Base-by-base conservation (phyloP, 1,140 invertebrate species). In the Drosophila paulistorum region DNA sequence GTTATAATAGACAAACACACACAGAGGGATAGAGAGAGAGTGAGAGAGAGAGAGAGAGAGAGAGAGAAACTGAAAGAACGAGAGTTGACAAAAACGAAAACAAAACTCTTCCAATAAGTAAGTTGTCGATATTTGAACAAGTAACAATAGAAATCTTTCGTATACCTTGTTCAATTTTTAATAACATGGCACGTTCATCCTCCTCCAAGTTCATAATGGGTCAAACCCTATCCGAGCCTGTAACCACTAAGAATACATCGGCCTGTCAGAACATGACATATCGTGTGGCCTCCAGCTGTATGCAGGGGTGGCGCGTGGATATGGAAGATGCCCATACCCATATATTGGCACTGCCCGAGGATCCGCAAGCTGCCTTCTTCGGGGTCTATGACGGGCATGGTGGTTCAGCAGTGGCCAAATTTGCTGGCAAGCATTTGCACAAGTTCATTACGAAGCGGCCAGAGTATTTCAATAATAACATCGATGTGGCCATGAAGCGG, bases 281-380 rank as follows among this genome's bases (percentile, higher is more conserved):
- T 45, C 57, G 85, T 96, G 99, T 99, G 13, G 98, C 97, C 5
- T 97, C 97, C 2, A 98, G 97, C 3, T 98, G 96, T 91, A 99
- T 99, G 98, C 99, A 99, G 93, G 98, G 99, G 93, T 99, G 98
- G 98, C 93, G 98, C 68, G 95, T 98, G 14, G 97, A 97, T 91
- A 99, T 99, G 98, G 99, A 99, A 94, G 99, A 99, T 93, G 97
- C 97, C 1, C 98, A 99, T 91, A 98, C 97, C 33, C 97, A 99
- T 83, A 96, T 99, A 68, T 93, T 99, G 2, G 96, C 97, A 0
- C 91, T 99, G 37, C 97, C 98, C 0, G 97, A 98, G 89, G 98
- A 99, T 91, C 96, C 97, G 51, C 95, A 94, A 11, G 95, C 97
- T 11, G 95, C 98, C n/a, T 99, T 98, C 93, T 99, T 99, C 93